Percentiles rank a stretch among this genome's conserved stretches.
phyloP scores from a whole-genome alignment of 2,113 vertebrate genomes.

The Hymenochirus boettgeri region DNA sequence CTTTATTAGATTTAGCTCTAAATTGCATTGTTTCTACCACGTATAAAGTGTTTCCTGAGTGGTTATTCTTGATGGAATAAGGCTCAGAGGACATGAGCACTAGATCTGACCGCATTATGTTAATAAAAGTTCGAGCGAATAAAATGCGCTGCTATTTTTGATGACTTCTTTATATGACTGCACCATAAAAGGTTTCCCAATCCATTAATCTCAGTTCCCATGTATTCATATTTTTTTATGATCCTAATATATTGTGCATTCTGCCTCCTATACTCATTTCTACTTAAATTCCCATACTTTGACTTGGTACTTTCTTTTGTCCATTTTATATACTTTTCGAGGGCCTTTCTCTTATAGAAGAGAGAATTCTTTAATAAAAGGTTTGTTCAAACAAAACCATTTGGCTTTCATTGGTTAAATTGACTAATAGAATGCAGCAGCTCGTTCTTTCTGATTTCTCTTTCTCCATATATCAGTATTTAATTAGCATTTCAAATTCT shows the following conservation, averaged over 20 bases:
- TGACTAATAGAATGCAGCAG: conserved; percentile 27
- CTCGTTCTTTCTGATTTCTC: conserved; percentile 2
- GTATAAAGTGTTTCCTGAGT: neutral
- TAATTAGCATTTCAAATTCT: conserved; percentile 42
- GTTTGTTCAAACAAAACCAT: conserved; percentile 2
- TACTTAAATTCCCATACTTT: conserved; percentile 15
- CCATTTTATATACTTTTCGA: too few species aligned
- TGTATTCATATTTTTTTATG: conserved; percentile 34
- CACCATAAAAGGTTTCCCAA: conserved; percentile 29
- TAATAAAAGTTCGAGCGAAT: conserved; percentile 32
- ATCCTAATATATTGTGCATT: conserved; percentile 8
- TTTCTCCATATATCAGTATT: conserved; percentile 39
- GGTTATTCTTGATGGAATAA: neutral
- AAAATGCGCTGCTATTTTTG: conserved; percentile 18
- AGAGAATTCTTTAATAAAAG: neutral
- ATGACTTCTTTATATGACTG: conserved; percentile 36
- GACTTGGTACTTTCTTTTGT: conserved; percentile 7
- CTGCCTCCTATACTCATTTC: neutral
- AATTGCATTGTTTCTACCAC: neutral
- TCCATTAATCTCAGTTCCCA: conserved; percentile 28
- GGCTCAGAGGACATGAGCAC: conserved; percentile 10
- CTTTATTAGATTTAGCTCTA: too few species aligned
- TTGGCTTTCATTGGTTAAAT: conserved; percentile 28
- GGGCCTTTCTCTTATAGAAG: too few species aligned
- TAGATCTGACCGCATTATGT: conserved; percentile 17